Evolutionary conservation across 2,888 invertebrate genomes (phyloP), one percentile per base, ranked within the genome.

Genomic region (Listrodromus nycthemerus): DNA sequence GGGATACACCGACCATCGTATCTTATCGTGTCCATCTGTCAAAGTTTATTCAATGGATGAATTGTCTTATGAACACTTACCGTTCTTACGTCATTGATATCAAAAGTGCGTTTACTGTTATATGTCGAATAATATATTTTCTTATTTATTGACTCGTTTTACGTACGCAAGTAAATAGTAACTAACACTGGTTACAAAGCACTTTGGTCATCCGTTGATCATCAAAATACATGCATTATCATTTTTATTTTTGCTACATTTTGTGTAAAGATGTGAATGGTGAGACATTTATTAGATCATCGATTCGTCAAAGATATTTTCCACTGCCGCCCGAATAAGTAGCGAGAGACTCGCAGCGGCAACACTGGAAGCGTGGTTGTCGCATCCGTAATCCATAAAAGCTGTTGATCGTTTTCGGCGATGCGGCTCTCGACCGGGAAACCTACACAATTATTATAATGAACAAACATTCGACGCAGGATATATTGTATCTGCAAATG

Each of bases 301-400:
- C 7, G 33, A 65, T 70, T 37, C 50, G 6, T 21, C n/a, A 41
- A 48, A 16, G 1, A 21, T 74, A 84, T 87, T 89, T 83, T 92
- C 92, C 5, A 92, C 75, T 52, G 87, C 88, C 69, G 89, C 85
- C 2, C 92, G 90, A 77, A 92, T 87, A 19, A 91, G 83, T 52
- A 94, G 81, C 19, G 94, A 91, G 7, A 94, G 83, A 63, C 90
- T 89, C 1, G 94, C 94, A 10, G 93, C 91, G 7, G 90, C 94
- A 45, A 94, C 88, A n/a, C 94, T 93, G 16, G 94, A 94, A 2
- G 93, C 91, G 80, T 94, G 94, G 88, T 92, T 94, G 8, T 93
- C 90, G 85, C 94, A 94, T 48, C 93, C 94, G 80, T 90, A 93
- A 82, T 91, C 91, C 37, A 93, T 94, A 30, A 84, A 41, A 71